Evolutionary conservation across 92 coral and sea anemone genomes (phyloP), one percentile per base, ranked within the genome.

Genomic region (Porites cylindrica): DNA sequence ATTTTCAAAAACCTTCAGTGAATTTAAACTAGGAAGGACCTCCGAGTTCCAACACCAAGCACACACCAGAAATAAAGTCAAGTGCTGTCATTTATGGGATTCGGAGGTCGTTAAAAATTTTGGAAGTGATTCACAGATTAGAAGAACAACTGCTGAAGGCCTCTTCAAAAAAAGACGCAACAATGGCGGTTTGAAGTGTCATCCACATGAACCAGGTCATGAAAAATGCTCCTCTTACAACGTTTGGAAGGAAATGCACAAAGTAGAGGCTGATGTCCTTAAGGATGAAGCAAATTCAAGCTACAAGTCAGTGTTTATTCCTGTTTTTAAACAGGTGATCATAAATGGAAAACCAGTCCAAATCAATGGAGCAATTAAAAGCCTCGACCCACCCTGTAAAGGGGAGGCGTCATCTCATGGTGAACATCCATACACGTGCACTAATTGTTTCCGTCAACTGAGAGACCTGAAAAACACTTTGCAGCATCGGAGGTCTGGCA

Each of bases 381-480:
- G 85, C 56, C 53, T 78, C 1, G 66, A 86, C 17, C 79, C 90
- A 8, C 85, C 90, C 1, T 69, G 90, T 60, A 63, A 62, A 67
- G 82, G 65, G n/a, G 76, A 58, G 61, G 91, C 87, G 3, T 6
- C 21, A 8, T 59, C 82, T 1, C 9, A n/a, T 32, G 87, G 91
- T 2, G 81, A 88, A 9, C 68, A 75, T 51, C 87, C 91, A 8
- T 81, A 73, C 38, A 88, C 87, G 11, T 88, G 91, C 68, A 21
- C n/a, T 12, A 88, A 82, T 79, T 88, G 91, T 82, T 70, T 29
- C 47, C 14, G 74, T 79, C 91, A 88, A 72, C 65, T 81, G 23
- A 51, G 79, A 62, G 77, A 88, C 13, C 65, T 88, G 3, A 82
- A 81, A 54, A 78, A 88, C 23, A 82, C 78, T 10, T 58, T 82